These are phyloP conservation scores for Caiman crocodilus DNA, from an alignment of 2,797 vertebrate species.

Conservation along the genomic window DNA sequence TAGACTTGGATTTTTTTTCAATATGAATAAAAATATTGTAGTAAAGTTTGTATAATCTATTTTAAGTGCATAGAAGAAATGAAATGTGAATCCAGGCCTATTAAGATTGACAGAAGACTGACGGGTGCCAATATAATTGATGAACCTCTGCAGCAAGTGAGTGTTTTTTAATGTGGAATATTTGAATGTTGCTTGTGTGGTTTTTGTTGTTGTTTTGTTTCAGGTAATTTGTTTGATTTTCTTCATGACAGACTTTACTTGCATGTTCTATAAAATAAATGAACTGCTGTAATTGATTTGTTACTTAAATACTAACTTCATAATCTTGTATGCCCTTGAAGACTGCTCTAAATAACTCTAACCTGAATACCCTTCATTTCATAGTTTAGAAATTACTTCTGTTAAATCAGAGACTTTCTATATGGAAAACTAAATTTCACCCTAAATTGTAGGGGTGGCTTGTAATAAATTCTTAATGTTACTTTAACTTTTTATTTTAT, in stretches of 20 bases:
- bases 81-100: constrained; percentile 91
- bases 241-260: background rate
- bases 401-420: background rate
- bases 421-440: background rate
- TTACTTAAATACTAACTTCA: background rate
- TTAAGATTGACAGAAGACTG: constrained; percentile 97
- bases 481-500: background rate
- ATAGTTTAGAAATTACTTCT: background rate
- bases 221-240: background rate
- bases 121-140: constrained; percentile 98
- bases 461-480: background rate
- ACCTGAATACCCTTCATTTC: background rate
- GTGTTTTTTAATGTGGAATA: constrained; percentile 36
- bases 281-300: background rate
- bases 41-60: constrained; percentile 56
- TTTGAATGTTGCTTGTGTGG: background rate
- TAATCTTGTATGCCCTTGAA: background rate
- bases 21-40: background rate
- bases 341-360: background rate
- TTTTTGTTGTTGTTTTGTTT: background rate
- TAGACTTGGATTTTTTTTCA: background rate
- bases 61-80: constrained; percentile 95
- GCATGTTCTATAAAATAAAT: background rate
- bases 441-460: background rate
- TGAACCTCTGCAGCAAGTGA: constrained; percentile 97